Percentiles rank a stretch among this genome's conserved stretches.
Evolutionary conservation across 64 coral and sea anemone species (phyloP).

Genomic region (Actinia tenebrosa): DNA sequence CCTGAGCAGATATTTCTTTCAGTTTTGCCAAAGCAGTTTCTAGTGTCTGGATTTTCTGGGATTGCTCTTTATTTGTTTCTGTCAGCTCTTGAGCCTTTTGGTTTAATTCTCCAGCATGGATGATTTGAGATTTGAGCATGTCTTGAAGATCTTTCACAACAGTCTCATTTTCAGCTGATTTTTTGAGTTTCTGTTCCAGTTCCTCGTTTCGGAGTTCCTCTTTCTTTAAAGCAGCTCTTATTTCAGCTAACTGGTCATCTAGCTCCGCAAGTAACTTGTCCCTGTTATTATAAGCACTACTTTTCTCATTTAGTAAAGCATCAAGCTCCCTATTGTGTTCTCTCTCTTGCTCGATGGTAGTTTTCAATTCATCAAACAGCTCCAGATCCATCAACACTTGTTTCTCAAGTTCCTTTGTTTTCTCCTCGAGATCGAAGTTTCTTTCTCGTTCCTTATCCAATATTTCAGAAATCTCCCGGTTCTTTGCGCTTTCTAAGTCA

Average conservation of each 20-base stretch:
- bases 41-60: background rate
- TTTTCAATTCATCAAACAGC: constrained; percentile 44
- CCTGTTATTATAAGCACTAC: constrained; percentile 12
- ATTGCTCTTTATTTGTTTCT: background rate
- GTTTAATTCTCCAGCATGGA: background rate
- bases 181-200: constrained; percentile 14
- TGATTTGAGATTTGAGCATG: constrained; percentile 19
- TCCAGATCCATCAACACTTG: constrained; percentile 44
- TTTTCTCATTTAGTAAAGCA: constrained; percentile 35
- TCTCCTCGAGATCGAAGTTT: constrained; percentile 22
- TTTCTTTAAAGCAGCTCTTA: constrained; percentile 12
- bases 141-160: constrained; percentile 5
- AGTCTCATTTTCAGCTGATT: constrained; percentile 1
- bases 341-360: constrained; percentile 30
- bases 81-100: background rate
- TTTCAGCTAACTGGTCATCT: constrained; percentile 32
- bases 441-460: constrained; percentile 31
- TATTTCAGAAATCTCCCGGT: constrained; percentile 45
- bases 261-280: constrained; percentile 47
- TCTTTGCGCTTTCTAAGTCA: constrained; percentile 29
- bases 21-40: background rate
- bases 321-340: constrained; percentile 48
- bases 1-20: background rate
- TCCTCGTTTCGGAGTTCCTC: constrained; percentile 26
- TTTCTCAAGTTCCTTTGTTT: constrained; percentile 38